Percentiles rank a stretch among this genome's conserved stretches.
Conservation (phyloP, 2,888 invertebrate species). For the Clunio marinus region DNA sequence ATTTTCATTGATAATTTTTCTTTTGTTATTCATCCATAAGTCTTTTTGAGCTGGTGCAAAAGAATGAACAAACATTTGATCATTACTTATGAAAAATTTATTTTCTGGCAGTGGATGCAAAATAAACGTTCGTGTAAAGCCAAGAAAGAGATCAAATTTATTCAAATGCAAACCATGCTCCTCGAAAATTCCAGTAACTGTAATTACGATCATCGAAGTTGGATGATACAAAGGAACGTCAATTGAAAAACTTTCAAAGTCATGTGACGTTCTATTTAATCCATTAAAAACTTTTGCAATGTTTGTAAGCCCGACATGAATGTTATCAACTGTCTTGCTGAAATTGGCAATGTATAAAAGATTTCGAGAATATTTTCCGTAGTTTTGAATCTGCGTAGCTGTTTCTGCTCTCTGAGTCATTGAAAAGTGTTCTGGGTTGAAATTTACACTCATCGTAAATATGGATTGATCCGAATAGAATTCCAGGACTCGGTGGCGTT, state of each 20-base stretch:
- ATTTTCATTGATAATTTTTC: too few relatives aligned
- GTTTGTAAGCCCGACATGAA: neutral
- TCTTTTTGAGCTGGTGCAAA: too few relatives aligned
- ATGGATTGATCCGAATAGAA: neutral
- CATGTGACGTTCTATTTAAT: neutral
- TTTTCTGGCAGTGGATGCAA: too few relatives aligned
- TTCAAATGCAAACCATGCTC: too few relatives aligned
- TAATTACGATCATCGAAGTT: neutral
- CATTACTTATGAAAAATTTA: too few relatives aligned
- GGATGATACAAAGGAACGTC: constrained; percentile 7
- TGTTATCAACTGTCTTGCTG: neutral
- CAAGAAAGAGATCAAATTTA: too few relatives aligned
- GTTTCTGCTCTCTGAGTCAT: neutral
- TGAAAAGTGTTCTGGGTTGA: neutral
- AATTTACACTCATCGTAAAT: constrained; percentile 3
- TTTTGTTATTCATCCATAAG: too few relatives aligned
- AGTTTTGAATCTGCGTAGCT: neutral
- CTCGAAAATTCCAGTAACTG: too few relatives aligned
- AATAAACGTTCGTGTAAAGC: too few relatives aligned
- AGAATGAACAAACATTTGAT: too few relatives aligned
- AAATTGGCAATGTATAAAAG: neutral
- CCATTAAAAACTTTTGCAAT: neutral
- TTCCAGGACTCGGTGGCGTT: neutral
- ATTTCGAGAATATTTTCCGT: constrained; percentile 6
- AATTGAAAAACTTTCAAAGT: neutral